A percentile compares a stretch with the other conserved stretches of the same genome.
Conservation (phyloP, 2,888 invertebrate genomes). For the Spisula solida region DNA sequence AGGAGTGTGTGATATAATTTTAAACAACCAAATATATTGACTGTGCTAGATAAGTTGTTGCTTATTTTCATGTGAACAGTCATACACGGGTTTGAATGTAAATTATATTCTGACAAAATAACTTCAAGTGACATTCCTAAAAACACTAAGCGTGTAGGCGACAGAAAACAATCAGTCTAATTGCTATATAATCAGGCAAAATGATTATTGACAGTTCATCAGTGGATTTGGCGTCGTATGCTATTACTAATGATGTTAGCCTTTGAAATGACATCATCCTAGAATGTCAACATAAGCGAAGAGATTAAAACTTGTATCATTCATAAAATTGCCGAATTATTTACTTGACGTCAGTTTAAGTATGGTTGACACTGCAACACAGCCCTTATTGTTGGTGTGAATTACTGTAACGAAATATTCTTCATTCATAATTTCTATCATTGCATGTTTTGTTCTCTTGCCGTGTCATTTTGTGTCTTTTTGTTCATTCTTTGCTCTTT, state of each 20-base stretch:
- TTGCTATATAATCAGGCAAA: no score
- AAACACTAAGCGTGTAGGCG: no score
- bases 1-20: no score
- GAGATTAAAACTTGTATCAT: background rate
- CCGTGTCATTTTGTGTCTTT: slow-evolving; percentile 9
- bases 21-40: no score
- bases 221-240: background rate
- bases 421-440: slow-evolving; percentile 25
- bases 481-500: background rate
- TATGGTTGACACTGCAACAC: background rate
- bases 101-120: no score
- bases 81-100: no score
- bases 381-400: background rate
- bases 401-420: background rate
- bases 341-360: background rate
- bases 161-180: no score
- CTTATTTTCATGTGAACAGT: no score
- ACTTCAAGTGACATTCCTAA: no score
- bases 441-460: background rate
- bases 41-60: no score
- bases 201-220: background rate
- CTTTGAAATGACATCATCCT: background rate
- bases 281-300: background rate
- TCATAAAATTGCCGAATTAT: background rate
- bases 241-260: background rate